Percentiles rank a stretch among this genome's conserved stretches.
These are phyloP conservation scores for Drosophila nigricruria DNA, from an alignment of 2,888 invertebrate genomes.

Conservation along the genomic window DNA sequence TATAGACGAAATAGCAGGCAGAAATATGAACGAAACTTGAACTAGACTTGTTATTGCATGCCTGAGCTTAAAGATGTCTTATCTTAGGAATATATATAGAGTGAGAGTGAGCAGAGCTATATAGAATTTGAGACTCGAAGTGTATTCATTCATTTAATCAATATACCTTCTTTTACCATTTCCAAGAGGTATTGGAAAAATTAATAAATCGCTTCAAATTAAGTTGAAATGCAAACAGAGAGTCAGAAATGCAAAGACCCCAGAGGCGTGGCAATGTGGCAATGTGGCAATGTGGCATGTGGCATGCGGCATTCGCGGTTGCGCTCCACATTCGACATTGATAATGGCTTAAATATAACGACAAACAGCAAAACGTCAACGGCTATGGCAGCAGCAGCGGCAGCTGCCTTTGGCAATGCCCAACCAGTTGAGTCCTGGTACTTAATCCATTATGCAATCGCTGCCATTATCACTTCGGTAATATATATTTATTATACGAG, in stretches of 20 bases:
- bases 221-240: conserved; percentile 69
- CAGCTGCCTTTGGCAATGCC: conserved; percentile 17
- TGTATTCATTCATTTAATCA: neutral
- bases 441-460: conserved; percentile 76
- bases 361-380: conserved; percentile 48
- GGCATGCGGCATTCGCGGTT: conserved; percentile 43
- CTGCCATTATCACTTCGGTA: conserved; percentile 71
- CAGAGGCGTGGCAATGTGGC: conserved; percentile 25
- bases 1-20: neutral
- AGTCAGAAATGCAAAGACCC: conserved; percentile 9
- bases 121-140: no score
- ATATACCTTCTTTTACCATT: neutral
- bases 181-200: conserved; percentile 11
- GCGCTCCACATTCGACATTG: conserved; percentile 42
- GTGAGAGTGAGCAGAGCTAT: no score
- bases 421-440: conserved; percentile 23
- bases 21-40: neutral
- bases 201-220: conserved; percentile 72
- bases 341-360: conserved; percentile 72
- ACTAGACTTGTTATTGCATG: neutral
- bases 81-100: no score
- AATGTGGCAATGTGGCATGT: conserved; percentile 46
- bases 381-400: conserved; percentile 23
- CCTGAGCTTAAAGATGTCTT: neutral
- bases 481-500: conserved; percentile 64